phyloP scores from a whole-genome alignment of 2,888 invertebrate species.

The Drosophila kuntzei region DNA sequence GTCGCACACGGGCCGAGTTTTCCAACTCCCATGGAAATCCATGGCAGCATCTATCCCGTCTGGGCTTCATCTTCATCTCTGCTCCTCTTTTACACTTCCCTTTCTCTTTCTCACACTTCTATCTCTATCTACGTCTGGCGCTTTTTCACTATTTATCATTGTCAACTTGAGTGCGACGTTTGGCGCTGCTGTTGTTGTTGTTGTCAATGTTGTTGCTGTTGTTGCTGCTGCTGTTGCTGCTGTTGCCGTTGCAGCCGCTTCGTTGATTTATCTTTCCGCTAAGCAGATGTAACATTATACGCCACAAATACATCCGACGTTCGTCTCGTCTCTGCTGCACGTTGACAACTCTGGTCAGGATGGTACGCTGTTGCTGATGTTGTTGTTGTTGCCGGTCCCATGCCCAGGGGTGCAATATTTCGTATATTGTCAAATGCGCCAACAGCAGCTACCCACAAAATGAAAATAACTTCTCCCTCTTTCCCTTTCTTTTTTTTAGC shows the following conservation, averaged over 20 bases:
- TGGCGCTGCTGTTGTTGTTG: slow-evolving; percentile 68
- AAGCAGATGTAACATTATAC: slow-evolving; percentile 81
- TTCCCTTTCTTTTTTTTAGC: slow-evolving; percentile 14
- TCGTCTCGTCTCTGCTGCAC: slow-evolving; percentile 60
- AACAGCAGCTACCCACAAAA: slow-evolving; percentile 48
- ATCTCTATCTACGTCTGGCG: slow-evolving; percentile 57
- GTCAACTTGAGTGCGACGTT: slow-evolving; percentile 81
- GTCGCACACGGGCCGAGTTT: slow-evolving; percentile 34
- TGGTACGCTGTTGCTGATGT: slow-evolving; percentile 11
- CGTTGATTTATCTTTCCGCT: slow-evolving; percentile 81
- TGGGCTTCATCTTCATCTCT: slow-evolving; percentile 42
- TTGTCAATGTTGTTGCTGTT: slow-evolving; percentile 54
- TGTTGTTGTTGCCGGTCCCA: slow-evolving; percentile 31
- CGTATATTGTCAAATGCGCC: slow-evolving; percentile 79
- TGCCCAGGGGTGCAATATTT: slow-evolving; percentile 80
- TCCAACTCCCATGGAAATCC: slow-evolving; percentile 28
- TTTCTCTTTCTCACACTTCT: slow-evolving; percentile 11
- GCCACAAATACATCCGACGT: slow-evolving; percentile 82
- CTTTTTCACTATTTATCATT: slow-evolving; percentile 82
- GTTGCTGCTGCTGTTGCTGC: slow-evolving; percentile 29
- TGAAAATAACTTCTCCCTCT: slow-evolving; percentile 49
- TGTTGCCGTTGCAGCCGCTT: slow-evolving; percentile 53
- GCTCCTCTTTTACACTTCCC: slow-evolving; percentile 1
- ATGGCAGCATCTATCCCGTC: slow-evolving; percentile 33
- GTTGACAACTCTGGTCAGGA: slow-evolving; percentile 71